These are phyloP conservation scores for Drosophila pachea DNA, from an alignment of 1,140 invertebrate species.

Conservation along the genomic window DNA sequence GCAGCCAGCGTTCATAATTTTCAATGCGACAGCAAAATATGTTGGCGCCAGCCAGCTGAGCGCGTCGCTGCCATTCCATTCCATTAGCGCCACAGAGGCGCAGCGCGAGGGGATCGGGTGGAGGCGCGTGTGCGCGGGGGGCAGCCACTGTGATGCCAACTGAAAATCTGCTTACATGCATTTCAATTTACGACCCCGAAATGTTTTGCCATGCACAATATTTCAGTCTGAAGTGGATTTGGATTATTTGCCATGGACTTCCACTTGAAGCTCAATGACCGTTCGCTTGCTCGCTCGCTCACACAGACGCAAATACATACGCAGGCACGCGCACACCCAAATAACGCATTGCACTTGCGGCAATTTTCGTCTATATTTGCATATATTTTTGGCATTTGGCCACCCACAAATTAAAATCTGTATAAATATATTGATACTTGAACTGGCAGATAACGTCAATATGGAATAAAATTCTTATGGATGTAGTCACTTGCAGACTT, in stretches of 20 bases:
- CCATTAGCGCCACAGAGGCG: slow-evolving; percentile 44
- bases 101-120: neutral
- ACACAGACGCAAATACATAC: neutral
- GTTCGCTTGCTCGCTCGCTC: slow-evolving; percentile 21
- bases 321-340: neutral
- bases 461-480: neutral
- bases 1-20: slow-evolving; percentile 67
- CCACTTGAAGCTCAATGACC: slow-evolving; percentile 58
- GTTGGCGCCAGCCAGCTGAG: slow-evolving; percentile 61
- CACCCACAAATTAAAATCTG: slow-evolving; percentile 41
- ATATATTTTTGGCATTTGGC: slow-evolving; percentile 51
- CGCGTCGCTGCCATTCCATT: slow-evolving; percentile 40
- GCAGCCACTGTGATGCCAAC: slow-evolving; percentile 37
- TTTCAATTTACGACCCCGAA: slow-evolving; percentile 57
- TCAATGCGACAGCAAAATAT: slow-evolving; percentile 71
- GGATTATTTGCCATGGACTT: slow-evolving; percentile 26
- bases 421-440: neutral
- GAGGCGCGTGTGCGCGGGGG: neutral
- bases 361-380: slow-evolving; percentile 12
- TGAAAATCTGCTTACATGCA: slow-evolving; percentile 48
- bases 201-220: slow-evolving; percentile 29
- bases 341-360: slow-evolving; percentile 28
- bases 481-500: neutral
- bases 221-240: slow-evolving; percentile 43
- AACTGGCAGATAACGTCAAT: neutral